Percentiles rank a stretch among this genome's conserved stretches.
Evolutionary conservation across 1,140 invertebrate genomes (phyloP).

Genomic region (Polypedilum pembai): DNA sequence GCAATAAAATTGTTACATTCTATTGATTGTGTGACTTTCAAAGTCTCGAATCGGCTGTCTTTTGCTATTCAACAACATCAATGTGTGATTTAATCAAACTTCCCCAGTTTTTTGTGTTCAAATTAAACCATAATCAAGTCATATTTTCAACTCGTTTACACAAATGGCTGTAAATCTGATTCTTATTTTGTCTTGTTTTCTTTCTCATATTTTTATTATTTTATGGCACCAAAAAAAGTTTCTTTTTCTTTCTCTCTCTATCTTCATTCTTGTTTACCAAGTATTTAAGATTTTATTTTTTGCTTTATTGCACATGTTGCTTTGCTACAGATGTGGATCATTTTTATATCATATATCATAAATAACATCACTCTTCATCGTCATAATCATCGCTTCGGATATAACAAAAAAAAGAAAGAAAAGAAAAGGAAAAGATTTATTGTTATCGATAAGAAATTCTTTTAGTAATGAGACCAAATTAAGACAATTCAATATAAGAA

Average conservation of each 20-base stretch:
- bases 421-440: no score
- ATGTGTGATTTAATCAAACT: no score
- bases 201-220: constrained; percentile 25
- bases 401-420: not conserved
- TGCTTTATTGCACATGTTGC: constrained; percentile 16
- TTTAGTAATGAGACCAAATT: no score
- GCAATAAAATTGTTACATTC: not conserved
- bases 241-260: not conserved
- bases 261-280: constrained; percentile 25
- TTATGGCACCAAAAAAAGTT: constrained; percentile 7
- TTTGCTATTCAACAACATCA: no score
- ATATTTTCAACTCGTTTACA: constrained; percentile 9
- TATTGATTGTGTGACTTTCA: not conserved
- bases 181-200: constrained; percentile 28
- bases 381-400: not conserved
- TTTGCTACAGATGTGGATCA: not conserved
- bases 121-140: constrained; percentile 28
- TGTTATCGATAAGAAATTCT: no score
- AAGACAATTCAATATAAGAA: no score
- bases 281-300: constrained; percentile 7
- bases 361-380: not conserved
- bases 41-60: no score
- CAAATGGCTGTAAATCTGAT: constrained; percentile 23
- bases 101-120: not conserved
- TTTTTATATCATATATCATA: not conserved